Evolutionary conservation across 2,888 invertebrate genomes (phyloP).

Genomic region (Aphrophora alni): DNA sequence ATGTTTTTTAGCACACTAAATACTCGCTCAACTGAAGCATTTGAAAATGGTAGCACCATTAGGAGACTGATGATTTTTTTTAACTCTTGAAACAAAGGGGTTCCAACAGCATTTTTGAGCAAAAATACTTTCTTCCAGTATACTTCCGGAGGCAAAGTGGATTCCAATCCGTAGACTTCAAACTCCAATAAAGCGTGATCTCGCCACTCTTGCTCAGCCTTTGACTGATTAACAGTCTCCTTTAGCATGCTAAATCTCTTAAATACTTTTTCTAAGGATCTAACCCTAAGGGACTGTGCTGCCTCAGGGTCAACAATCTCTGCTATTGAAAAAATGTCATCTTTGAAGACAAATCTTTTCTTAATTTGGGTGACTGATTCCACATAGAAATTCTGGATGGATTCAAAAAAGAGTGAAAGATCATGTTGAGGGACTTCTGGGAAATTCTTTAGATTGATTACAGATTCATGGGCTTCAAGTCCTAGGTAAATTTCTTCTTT

Average conservation of each 20-base stretch:
- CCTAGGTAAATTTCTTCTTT: constrained; percentile 21
- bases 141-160: constrained; percentile 16
- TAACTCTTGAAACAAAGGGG: constrained; percentile 27
- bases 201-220: constrained; percentile 32
- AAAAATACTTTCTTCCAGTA: constrained; percentile 32
- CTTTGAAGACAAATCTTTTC: constrained; percentile 32
- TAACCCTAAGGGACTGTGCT: constrained; percentile 25
- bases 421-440: constrained; percentile 12
- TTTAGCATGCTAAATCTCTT: constrained; percentile 29
- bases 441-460: constrained; percentile 11
- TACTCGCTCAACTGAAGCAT: constrained; percentile 49
- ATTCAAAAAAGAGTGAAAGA: constrained; percentile 13
- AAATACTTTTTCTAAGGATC: constrained; percentile 20
- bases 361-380: constrained; percentile 23
- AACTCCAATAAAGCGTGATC: constrained; percentile 31
- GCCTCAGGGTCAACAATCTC: constrained; percentile 30
- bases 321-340: constrained; percentile 20
- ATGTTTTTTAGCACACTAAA: constrained; percentile 48
- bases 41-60: constrained; percentile 46
- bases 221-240: constrained; percentile 5
- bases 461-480: constrained; percentile 18
- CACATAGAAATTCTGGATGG: constrained; percentile 23
- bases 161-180: not conserved
- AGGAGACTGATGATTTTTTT: constrained; percentile 23
- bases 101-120: constrained; percentile 19